phyloP scores from a whole-genome alignment of 2,888 invertebrate species.

The Dasypogon diadema region DNA sequence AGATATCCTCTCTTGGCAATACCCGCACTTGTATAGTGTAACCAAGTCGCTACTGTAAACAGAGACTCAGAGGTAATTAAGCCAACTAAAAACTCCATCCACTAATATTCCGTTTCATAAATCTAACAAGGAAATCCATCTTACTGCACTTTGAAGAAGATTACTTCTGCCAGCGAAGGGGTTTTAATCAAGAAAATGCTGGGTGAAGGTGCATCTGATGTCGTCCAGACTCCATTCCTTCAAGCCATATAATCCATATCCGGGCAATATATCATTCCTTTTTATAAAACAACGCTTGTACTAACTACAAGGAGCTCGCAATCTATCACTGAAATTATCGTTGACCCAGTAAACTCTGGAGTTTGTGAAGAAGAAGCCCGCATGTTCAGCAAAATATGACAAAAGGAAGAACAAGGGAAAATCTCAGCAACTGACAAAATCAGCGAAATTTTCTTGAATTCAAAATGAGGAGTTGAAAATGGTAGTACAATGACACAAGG shows the following conservation, averaged over 20 bases:
- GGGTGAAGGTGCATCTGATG: background rate
- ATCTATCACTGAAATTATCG: slow-evolving; percentile 21
- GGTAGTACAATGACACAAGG: slow-evolving; percentile 24
- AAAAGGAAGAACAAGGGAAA: background rate
- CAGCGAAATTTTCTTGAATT: slow-evolving; percentile 41
- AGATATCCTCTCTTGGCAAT: too few species aligned
- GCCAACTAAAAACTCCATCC: too few species aligned
- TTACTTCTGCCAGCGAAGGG: background rate
- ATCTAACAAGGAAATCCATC: too few species aligned
- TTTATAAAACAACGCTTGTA: background rate
- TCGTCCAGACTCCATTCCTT: background rate
- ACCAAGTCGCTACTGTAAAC: too few species aligned
- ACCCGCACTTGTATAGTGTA: too few species aligned
- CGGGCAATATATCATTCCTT: background rate
- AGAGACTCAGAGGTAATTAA: too few species aligned
- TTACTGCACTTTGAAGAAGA: background rate
- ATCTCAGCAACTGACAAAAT: slow-evolving; percentile 21
- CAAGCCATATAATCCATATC: background rate
- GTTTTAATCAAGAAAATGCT: background rate
- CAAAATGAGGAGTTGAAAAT: slow-evolving; percentile 8
- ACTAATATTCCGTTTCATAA: too few species aligned
- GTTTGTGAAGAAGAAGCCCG: background rate
- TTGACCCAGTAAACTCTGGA: background rate
- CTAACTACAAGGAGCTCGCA: background rate
- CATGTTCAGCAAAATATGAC: slow-evolving; percentile 14